These are phyloP conservation scores for Opisthograptis luteolata DNA, from an alignment of 2,888 invertebrate genomes.

Conservation along the genomic window DNA sequence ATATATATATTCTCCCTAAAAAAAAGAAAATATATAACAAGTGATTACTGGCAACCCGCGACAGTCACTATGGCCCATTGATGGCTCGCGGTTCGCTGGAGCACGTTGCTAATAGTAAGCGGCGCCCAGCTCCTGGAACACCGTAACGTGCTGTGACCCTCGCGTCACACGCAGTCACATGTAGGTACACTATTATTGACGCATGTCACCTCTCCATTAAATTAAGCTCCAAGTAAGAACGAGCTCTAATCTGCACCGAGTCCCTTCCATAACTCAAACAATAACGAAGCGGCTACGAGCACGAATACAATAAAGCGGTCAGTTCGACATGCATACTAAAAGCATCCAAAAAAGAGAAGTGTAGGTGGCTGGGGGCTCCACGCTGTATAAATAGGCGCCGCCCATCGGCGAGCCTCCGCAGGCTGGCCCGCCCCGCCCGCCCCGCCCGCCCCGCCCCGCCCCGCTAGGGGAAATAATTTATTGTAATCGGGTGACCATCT, in stretches of 20 bases:
- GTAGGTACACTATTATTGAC: no score
- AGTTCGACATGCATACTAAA: slow-evolving; percentile 15
- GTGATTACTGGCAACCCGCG: no score
- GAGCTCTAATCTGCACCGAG: slow-evolving; percentile 1
- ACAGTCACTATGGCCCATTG: no score
- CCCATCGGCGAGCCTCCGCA: no score
- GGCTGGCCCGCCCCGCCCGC: slow-evolving; percentile 35
- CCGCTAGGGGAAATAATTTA: slow-evolving; percentile 25
- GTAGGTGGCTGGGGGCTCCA: no score
- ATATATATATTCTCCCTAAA: no score
- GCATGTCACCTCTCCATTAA: slow-evolving; percentile 14
- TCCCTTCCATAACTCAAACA: slow-evolving; percentile 8
- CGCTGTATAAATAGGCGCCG: slow-evolving; percentile 10
- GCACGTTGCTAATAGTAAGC: no score
- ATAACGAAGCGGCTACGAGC: slow-evolving; percentile 5
- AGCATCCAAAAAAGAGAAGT: slow-evolving; percentile 18
- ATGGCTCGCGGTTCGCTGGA: no score
- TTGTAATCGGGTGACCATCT: slow-evolving; percentile 27
- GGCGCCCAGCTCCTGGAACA: no score
- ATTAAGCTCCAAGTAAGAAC: neutral
- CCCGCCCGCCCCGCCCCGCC: slow-evolving; percentile 40
- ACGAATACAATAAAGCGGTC: slow-evolving; percentile 28
- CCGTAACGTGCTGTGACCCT: no score
- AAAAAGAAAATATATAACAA: no score
- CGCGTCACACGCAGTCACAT: no score